Evolutionary conservation across 2,797 vertebrate species (phyloP).

Genomic region (Podarcis lilfordi): DNA sequence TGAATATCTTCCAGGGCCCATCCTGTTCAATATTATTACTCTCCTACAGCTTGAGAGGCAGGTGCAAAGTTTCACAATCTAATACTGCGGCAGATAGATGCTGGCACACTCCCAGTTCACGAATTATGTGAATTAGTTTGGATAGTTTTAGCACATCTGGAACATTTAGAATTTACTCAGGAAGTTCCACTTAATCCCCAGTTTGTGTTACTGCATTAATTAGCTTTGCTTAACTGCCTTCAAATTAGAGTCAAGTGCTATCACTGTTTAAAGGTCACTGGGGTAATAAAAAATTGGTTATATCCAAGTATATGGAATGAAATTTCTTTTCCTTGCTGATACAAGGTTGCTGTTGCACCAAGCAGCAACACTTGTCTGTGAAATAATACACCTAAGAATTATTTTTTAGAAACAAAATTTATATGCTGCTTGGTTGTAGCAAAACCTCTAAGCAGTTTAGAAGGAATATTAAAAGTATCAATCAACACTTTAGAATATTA

Average conservation of each 20-base stretch:
- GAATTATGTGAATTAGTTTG: constrained; percentile 56
- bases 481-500: no score
- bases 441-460: no score
- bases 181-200: constrained; percentile 42
- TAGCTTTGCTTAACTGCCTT: not conserved
- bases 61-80: constrained; percentile 21
- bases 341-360: not conserved
- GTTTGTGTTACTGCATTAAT: not conserved
- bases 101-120: constrained; percentile 53
- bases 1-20: not conserved
- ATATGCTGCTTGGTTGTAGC: no score
- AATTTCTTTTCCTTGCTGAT: constrained; percentile 8
- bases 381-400: not conserved
- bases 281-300: not conserved
- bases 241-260: constrained; percentile 15
- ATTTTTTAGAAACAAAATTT: no score
- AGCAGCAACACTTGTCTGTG: not conserved
- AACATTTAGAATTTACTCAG: constrained; percentile 47
- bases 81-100: not conserved
- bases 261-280: constrained; percentile 19
- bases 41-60: constrained; percentile 49
- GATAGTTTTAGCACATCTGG: constrained; percentile 57
- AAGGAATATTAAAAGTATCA: no score
- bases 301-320: not conserved
- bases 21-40: constrained; percentile 39